Evolutionary conservation across 1,140 invertebrate species (phyloP).

Genomic region (Zaprionus africanus): DNA sequence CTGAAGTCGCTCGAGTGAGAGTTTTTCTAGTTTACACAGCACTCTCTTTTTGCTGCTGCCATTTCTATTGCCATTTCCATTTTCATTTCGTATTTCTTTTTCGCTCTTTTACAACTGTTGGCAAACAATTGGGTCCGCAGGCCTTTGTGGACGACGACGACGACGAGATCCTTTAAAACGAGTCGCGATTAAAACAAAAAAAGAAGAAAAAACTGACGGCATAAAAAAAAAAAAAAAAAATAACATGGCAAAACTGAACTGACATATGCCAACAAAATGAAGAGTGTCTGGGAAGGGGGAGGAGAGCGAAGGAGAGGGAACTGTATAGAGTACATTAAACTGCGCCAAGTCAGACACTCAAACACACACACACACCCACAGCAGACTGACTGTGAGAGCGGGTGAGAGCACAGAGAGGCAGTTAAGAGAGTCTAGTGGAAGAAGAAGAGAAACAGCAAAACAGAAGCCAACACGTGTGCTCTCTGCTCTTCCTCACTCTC

Average conservation of each 20-base stretch:
- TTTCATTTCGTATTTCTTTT: neutral
- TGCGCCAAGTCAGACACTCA: constrained; percentile 55
- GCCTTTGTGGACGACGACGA: neutral
- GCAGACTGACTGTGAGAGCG: neutral
- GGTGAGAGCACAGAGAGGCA: neutral
- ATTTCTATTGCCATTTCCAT: constrained; percentile 1
- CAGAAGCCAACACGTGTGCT: constrained; percentile 42
- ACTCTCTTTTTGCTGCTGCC: neutral
- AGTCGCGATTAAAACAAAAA: constrained; percentile 24
- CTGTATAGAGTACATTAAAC: constrained; percentile 73
- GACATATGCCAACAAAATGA: constrained; percentile 66
- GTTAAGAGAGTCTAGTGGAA: neutral
- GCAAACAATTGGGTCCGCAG: constrained; percentile 18
- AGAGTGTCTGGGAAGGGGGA: constrained; percentile 8
- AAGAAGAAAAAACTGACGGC: constrained; percentile 4
- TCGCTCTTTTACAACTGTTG: constrained; percentile 8
- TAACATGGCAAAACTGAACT: constrained; percentile 38
- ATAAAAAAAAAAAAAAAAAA: neutral
- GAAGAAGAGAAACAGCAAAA: constrained; percentile 21
- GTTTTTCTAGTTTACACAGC: constrained; percentile 16
- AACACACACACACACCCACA: neutral
- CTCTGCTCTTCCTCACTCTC: neutral
- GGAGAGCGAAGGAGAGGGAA: constrained; percentile 3
- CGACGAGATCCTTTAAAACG: constrained; percentile 13
- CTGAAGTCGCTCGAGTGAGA: constrained; percentile 1